These are phyloP conservation scores for Agrochola macilenta DNA, from an alignment of 2,888 invertebrate species.

Conservation along the genomic window DNA sequence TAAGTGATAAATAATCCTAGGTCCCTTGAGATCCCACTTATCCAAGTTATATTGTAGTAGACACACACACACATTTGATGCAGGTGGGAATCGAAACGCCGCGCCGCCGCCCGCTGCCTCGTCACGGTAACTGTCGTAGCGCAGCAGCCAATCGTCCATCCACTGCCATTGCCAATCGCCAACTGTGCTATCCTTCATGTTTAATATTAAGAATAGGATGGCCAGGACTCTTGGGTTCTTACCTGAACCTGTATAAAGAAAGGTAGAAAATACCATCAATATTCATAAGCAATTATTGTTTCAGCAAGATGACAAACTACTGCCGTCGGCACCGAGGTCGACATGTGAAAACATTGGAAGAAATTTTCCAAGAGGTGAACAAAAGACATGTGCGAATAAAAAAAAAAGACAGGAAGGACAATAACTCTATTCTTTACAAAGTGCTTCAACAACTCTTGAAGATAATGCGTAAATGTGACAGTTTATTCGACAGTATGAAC, in stretches of 20 bases:
- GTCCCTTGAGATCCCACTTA: not conserved
- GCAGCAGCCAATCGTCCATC: not conserved
- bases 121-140: not conserved
- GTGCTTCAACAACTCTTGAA: conserved; percentile 74
- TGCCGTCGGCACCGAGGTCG: conserved; percentile 35
- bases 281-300: conserved; percentile 48
- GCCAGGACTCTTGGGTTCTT: not conserved
- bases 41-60: not conserved
- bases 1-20: not conserved
- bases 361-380: conserved; percentile 74
- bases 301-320: conserved; percentile 56
- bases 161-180: not conserved
- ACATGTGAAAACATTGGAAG: conserved; percentile 69
- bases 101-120: not conserved
- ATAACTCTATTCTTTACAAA: conserved; percentile 74
- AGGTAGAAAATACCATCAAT: not conserved
- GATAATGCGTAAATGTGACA: conserved; percentile 73
- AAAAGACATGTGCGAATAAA: conserved; percentile 74
- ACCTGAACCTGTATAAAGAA: not conserved
- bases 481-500: conserved; percentile 76
- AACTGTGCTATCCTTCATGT: not conserved
- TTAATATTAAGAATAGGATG: not conserved
- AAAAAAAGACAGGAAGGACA: conserved; percentile 72
- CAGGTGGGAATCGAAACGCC: not conserved
- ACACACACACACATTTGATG: not conserved